Conservation (phyloP, 92 coral and sea anemone genomes). For the Nematostella vectensis region DNA sequence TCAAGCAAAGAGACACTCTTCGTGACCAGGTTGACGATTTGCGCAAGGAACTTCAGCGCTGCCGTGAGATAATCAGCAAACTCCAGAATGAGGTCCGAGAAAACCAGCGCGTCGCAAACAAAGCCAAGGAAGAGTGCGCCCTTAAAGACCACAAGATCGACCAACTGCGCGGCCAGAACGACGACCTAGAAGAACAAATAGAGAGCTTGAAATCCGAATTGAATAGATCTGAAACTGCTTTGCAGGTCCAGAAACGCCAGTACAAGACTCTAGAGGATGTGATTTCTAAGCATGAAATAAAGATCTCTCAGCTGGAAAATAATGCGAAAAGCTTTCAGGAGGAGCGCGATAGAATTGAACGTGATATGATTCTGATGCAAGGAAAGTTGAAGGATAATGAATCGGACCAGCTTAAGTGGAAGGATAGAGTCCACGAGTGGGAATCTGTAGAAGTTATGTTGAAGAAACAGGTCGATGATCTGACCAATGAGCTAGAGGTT, state of each 20-base stretch:
- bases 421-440: conserved; percentile 75
- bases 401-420: conserved; percentile 40
- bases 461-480: conserved; percentile 59
- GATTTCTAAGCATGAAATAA: conserved; percentile 50
- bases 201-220: conserved; percentile 48
- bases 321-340: conserved; percentile 49
- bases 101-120: conserved; percentile 63
- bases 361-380: conserved; percentile 55
- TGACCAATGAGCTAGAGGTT: conserved; percentile 55
- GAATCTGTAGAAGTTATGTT: conserved; percentile 78
- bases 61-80: conserved; percentile 53
- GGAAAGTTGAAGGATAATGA: conserved; percentile 47
- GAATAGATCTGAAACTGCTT: conserved; percentile 58
- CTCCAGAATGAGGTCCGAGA: conserved; percentile 73
- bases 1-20: conserved; percentile 66
- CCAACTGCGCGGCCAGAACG: conserved; percentile 37
- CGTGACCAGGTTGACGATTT: conserved; percentile 69
- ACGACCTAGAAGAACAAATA: conserved; percentile 49
- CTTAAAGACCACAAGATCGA: conserved; percentile 55
- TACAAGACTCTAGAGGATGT: conserved; percentile 41
- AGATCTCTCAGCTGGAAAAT: conserved; percentile 53
- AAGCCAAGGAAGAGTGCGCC: conserved; percentile 65
- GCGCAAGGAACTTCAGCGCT: conserved; percentile 60
- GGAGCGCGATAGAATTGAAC: conserved; percentile 64
- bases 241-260: conserved; percentile 63